A percentile compares a stretch with the other conserved stretches of the same genome.
Conservation (phyloP, 30 jellyfish, hydroid and myxozoan species). For the Pseudorhiza aurosa region DNA sequence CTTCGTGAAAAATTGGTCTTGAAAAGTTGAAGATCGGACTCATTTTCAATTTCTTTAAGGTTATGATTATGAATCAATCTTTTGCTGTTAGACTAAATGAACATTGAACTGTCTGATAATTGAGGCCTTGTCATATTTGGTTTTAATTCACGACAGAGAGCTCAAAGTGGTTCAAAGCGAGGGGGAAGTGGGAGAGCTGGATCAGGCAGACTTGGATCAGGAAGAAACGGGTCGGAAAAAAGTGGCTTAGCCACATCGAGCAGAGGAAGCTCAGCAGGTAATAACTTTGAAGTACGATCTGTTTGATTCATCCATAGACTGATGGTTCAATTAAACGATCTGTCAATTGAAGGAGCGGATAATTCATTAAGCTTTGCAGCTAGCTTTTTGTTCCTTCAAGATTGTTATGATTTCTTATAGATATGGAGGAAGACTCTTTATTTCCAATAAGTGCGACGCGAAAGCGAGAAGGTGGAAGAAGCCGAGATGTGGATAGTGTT, state of each 20-base stretch:
- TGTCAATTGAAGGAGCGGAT: too few species aligned
- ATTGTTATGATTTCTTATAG: too few species aligned
- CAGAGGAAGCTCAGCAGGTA: conserved; percentile 51
- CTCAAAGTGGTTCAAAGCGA: conserved; percentile 83
- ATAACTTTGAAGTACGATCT: too few species aligned
- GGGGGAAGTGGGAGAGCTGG: conserved; percentile 80
- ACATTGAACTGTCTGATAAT: too few species aligned
- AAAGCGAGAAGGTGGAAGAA: conserved; percentile 23
- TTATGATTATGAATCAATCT: background rate
- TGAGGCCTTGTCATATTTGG: too few species aligned
- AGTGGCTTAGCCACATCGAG: conserved; percentile 17
- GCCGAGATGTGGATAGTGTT: conserved; percentile 19
- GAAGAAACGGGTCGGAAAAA: conserved; percentile 50
- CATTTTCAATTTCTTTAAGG: background rate
- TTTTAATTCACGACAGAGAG: conserved; percentile 70
- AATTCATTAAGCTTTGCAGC: too few species aligned
- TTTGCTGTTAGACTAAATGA: background rate
- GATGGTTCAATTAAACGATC: too few species aligned
- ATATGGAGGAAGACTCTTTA: conserved; percentile 51
- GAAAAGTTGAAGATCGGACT: background rate
- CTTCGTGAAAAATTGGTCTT: too few species aligned
- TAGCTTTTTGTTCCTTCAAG: too few species aligned
- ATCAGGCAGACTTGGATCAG: conserved; percentile 58
- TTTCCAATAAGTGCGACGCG: conserved; percentile 31
- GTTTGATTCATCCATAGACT: too few species aligned